Evolutionary conservation across 2,888 invertebrate genomes (phyloP).

Genomic region (Diaphora mendica): DNA sequence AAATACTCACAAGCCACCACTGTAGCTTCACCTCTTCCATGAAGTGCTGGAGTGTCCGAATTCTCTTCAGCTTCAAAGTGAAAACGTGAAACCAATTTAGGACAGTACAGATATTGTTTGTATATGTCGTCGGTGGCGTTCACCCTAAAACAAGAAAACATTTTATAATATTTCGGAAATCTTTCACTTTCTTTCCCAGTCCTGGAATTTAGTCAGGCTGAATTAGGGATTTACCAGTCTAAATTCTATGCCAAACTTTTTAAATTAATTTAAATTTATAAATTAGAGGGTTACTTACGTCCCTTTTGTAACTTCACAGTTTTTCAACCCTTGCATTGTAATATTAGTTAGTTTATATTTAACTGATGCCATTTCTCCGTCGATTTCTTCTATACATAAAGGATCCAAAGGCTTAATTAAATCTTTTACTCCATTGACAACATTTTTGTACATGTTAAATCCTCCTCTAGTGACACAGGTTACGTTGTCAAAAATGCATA

Average conservation of each 20-base stretch:
- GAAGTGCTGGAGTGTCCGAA: neutral
- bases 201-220: neutral
- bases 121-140: neutral
- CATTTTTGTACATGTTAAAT: neutral
- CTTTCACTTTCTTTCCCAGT: too few relatives aligned
- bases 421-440: neutral
- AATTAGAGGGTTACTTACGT: slow-evolving; percentile 8
- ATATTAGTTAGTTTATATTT: slow-evolving; percentile 1
- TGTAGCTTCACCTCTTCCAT: neutral
- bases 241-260: neutral
- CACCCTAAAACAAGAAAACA: neutral
- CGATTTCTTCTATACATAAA: neutral
- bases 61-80: neutral
- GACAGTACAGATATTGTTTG: slow-evolving; percentile 8
- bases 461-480: neutral
- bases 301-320: neutral
- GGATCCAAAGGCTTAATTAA: slow-evolving; percentile 6
- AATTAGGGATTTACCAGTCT: neutral
- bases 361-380: neutral
- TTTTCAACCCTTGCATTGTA: slow-evolving; percentile 3
- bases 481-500: neutral
- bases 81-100: neutral
- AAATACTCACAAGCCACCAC: neutral
- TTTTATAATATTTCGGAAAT: too few relatives aligned
- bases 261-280: too few relatives aligned